Base-by-base conservation (phyloP, 2,888 invertebrate genomes). In the Chesias legatella region DNA sequence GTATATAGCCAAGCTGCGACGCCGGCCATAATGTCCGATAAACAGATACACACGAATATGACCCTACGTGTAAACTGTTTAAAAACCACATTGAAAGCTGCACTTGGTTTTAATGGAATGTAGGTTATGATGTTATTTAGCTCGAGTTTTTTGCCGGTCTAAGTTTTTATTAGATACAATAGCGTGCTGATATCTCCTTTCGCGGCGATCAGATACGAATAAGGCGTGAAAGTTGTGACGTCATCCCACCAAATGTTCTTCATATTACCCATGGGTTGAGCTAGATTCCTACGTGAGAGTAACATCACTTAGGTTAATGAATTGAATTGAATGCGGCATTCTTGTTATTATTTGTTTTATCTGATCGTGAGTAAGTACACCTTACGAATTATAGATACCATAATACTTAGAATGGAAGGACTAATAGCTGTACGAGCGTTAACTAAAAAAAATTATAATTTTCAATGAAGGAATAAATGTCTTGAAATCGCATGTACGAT, bases 71-170 rank as follows among this genome's bases (percentile, higher is more conserved):
- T 59, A 69, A 61, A 75, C 67, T 67, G 69, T 73, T 84, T 85
- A 83, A 80, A 82, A 85, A 79, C 80, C 80, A 86, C 77, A 81
- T 79, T 82, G 76, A 72, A 69, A 60, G 60, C 62, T 58, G 48
- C 56, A 62, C 57, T 70, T 59, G 72, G 68, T 72, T 71, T 70
- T 68, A 72, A 66, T 67, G 79, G 83, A 80, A 88, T 86, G 79
- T 86, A 83, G 88, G 86, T 86, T 85, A 86, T 81, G 78, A 85
- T 84, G 84, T 78, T 86, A 88, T 79, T 82, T 80, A 75, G 83
- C 71, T 65, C 69, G 60, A 70, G 67, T 77, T 86, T 82, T 85
- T 84, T 82, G 77, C 75, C 56, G 65, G 72, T 70, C 68, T 73
- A 68, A 71, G 70, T 78, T 84, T 83, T 85, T 82, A 82, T 76